phyloP scores from a whole-genome alignment of 1,140 invertebrate species.

The Drosophila santomea region DNA sequence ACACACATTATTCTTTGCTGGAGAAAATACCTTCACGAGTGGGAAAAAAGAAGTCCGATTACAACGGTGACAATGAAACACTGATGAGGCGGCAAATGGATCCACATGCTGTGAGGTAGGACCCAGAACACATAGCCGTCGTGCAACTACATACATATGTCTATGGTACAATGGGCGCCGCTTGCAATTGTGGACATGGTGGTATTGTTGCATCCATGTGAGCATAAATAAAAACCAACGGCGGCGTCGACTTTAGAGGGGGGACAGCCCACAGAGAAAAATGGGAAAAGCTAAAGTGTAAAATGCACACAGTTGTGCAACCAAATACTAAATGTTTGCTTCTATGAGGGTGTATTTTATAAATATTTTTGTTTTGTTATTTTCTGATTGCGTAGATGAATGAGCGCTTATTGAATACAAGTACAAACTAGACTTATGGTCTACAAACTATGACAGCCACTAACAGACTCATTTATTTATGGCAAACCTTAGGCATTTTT shows the following conservation, averaged over 20 bases:
- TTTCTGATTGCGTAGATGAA: slow-evolving; percentile 21
- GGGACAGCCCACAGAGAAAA: slow-evolving; percentile 17
- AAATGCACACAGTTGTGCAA: slow-evolving; percentile 45
- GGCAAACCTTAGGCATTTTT: slow-evolving; percentile 78
- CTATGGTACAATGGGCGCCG: slow-evolving; percentile 22
- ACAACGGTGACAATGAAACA: slow-evolving; percentile 24
- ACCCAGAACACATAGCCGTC: slow-evolving; percentile 21
- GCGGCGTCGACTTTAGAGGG: slow-evolving; percentile 37
- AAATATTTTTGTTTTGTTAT: slow-evolving; percentile 1
- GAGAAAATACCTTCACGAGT: neutral
- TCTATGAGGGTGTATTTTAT: neutral
- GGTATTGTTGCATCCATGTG: slow-evolving; percentile 42
- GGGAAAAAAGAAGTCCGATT: slow-evolving; percentile 5
- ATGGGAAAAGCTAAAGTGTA: slow-evolving; percentile 7
- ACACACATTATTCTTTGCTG: neutral
- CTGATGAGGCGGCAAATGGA: slow-evolving; percentile 23
- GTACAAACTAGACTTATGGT: slow-evolving; percentile 58
- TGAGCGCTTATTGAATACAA: slow-evolving; percentile 64
- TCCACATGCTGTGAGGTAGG: slow-evolving; percentile 26
- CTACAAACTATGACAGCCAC: slow-evolving; percentile 47
- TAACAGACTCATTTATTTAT: slow-evolving; percentile 39
- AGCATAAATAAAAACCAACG: slow-evolving; percentile 39
- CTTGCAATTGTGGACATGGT: slow-evolving; percentile 30
- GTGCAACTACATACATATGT: neutral
- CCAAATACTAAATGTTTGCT: slow-evolving; percentile 31